Evolutionary conservation across 2,888 invertebrate genomes (phyloP).

Genomic region (Drosophila leonis): DNA sequence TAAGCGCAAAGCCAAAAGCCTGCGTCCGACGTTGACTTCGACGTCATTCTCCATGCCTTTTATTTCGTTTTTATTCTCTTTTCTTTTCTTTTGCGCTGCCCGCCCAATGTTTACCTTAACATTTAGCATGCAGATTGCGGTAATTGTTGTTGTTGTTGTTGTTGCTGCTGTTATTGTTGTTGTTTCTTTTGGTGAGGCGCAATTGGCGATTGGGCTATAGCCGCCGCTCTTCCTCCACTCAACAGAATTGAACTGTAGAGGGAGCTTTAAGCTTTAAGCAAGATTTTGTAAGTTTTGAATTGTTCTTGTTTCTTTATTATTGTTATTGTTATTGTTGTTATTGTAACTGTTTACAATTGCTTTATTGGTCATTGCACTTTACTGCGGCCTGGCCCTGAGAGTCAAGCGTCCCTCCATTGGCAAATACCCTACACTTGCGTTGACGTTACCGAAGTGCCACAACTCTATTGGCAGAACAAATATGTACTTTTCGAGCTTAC

Average conservation of each 20-base stretch:
- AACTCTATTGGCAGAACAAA: constrained; percentile 11
- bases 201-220: constrained; percentile 30
- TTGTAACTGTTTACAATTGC: constrained; percentile 15
- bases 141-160: constrained; percentile 28
- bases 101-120: constrained; percentile 47
- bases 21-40: constrained; percentile 13
- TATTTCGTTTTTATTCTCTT: background rate
- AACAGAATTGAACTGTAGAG: background rate
- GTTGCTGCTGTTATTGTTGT: constrained; percentile 6
- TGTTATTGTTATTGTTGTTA: background rate
- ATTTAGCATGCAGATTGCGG: constrained; percentile 48
- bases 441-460: constrained; percentile 20
- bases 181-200: constrained; percentile 39
- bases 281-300: constrained; percentile 26
- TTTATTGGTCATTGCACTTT: constrained; percentile 59
- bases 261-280: constrained; percentile 22
- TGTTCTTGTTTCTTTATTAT: background rate
- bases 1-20: constrained; percentile 9
- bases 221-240: background rate
- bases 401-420: background rate
- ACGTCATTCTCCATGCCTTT: constrained; percentile 19
- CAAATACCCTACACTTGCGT: background rate
- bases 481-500: constrained; percentile 5
- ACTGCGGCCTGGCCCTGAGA: constrained; percentile 24
- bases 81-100: background rate